Evolutionary conservation across 2,888 invertebrate genomes (phyloP).

Genomic region (Cryptocephalus primarius): DNA sequence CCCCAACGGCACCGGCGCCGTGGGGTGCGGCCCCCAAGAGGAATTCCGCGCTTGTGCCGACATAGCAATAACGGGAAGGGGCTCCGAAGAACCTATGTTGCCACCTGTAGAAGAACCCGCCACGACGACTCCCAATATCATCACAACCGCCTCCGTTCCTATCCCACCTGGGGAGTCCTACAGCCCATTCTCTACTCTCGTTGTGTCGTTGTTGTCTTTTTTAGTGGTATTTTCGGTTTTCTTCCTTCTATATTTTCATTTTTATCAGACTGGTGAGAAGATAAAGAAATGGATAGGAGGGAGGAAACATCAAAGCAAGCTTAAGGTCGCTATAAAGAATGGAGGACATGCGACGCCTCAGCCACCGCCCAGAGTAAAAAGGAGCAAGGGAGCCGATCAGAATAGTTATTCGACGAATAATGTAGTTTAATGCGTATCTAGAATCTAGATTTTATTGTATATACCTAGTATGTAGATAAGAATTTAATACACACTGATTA

Average conservation of each 20-base stretch:
- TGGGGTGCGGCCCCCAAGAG: constrained; percentile 33
- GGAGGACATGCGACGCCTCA: constrained; percentile 6
- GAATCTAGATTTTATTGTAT: too few species aligned
- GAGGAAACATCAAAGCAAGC: neutral
- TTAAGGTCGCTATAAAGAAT: neutral
- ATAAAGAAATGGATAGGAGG: constrained; percentile 48
- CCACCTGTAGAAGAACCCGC: constrained; percentile 17
- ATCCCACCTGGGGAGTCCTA: constrained; percentile 20
- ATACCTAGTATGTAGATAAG: too few species aligned
- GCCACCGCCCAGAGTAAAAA: constrained; percentile 29
- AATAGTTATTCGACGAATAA: too few species aligned
- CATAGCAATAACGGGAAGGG: constrained; percentile 17
- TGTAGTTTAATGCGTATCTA: too few species aligned
- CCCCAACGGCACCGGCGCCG: constrained; percentile 20
- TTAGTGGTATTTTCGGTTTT: constrained; percentile 54
- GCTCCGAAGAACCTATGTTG: constrained; percentile 37
- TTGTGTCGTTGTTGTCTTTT: constrained; percentile 55
- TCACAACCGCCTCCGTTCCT: constrained; percentile 29
- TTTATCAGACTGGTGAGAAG: constrained; percentile 60
- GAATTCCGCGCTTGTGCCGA: constrained; percentile 31
- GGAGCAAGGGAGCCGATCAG: constrained; percentile 10
- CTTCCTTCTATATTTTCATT: constrained; percentile 61
- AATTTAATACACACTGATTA: too few species aligned
- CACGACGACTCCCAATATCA: constrained; percentile 29
- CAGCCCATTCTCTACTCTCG: constrained; percentile 42